These are phyloP conservation scores for Buphagus erythrorhynchus DNA, from an alignment of 2,797 vertebrate species.

Conservation along the genomic window DNA sequence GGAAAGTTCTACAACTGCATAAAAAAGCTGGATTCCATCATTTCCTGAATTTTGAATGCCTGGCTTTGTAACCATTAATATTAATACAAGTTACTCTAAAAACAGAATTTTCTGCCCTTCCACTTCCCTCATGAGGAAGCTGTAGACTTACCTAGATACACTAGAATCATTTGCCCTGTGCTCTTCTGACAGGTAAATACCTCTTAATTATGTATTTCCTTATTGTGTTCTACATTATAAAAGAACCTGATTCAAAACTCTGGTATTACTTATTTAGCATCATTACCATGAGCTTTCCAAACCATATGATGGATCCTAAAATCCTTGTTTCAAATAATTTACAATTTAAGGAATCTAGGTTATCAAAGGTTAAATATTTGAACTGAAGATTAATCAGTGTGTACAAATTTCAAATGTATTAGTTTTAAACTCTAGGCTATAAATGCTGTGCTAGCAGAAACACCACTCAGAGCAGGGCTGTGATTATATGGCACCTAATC, in stretches of 20 bases:
- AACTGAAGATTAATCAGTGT: neutral
- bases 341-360: neutral
- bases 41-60: neutral
- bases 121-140: neutral
- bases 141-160: neutral
- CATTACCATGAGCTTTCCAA: neutral
- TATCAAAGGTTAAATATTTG: neutral
- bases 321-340: neutral
- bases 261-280: neutral
- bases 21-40: neutral
- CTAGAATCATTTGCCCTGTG: neutral
- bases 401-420: neutral
- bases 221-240: neutral
- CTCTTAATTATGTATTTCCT: neutral
- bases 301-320: neutral
- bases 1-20: neutral
- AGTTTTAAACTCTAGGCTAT: neutral
- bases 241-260: neutral
- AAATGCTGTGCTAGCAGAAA: neutral
- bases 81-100: neutral
- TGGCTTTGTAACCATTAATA: neutral
- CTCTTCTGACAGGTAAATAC: neutral
- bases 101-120: neutral
- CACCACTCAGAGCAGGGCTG: neutral
- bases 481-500: neutral